These are phyloP conservation scores for Nycticryphes semicollaris DNA, from an alignment of 2,113 vertebrate genomes.

Conservation along the genomic window DNA sequence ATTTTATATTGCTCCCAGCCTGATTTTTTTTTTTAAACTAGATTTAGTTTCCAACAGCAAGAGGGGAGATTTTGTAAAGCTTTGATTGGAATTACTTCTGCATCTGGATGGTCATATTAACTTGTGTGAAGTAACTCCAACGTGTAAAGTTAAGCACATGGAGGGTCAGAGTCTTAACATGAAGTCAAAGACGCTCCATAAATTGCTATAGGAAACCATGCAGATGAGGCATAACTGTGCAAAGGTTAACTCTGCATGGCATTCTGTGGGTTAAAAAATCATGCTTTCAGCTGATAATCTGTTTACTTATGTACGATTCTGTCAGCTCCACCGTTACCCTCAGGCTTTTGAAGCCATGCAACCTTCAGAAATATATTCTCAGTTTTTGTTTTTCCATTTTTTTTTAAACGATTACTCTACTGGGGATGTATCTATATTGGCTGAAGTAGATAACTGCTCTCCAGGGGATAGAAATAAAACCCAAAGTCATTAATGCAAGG, in stretches of 20 bases:
- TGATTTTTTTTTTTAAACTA: not conserved
- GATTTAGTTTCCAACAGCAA: not conserved
- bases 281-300: not conserved
- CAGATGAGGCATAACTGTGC: not conserved
- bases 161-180: not conserved
- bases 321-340: not conserved
- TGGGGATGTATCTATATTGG: not conserved
- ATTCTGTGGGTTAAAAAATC: not conserved
- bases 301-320: not conserved
- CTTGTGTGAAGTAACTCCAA: not conserved
- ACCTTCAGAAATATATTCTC: not conserved
- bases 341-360: not conserved
- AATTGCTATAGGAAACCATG: not conserved
- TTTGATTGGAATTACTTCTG: not conserved
- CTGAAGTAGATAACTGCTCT: constrained; percentile 32
- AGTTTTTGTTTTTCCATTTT: not conserved
- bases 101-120: not conserved
- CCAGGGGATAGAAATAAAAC: not conserved
- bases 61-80: not conserved
- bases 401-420: not conserved
- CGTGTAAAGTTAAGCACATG: not conserved
- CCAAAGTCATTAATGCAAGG: not conserved
- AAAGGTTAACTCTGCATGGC: not conserved
- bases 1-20: not conserved
- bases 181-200: not conserved